Evolutionary conservation across 2,113 vertebrate genomes (phyloP), one percentile per base, ranked within the genome.

Genomic region (Halichoerus grypus): DNA sequence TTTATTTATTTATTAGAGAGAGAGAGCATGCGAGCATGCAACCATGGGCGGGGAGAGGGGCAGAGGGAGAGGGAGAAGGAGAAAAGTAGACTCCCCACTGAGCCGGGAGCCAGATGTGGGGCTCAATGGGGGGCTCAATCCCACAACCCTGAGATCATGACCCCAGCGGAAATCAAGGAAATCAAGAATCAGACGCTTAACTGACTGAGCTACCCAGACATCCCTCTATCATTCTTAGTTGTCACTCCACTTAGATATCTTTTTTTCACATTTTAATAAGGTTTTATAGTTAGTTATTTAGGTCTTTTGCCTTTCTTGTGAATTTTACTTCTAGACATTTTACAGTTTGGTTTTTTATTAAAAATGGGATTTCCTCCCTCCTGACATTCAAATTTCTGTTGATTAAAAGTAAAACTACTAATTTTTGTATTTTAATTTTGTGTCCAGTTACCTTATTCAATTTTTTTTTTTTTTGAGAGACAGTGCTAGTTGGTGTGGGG

Each of bases 341-440:
- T 84, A 46, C 42, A 63, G 71, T 88, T 89, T 13, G 42, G 46
- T 5, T 49, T 53, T 89, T 57, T 33, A 42, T 71, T 79, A 84
- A 72, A 95, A 92, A 26, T 39, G 63, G 36, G 19, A 85, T 85
- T 88, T 79, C 57, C 28, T 77, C 22, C 49, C n/a, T 79, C 10
- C 7, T 33, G 31, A 87, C 36, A 87, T 81, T 86, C 81, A 87
- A 81, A 49, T 87, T 72, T 91, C 72, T 82, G 22, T 69, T 67
- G 65, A 85, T 49, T 49, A 77, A 67, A 67, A 67, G 63, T 67
- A 67, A 67, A 49, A 88, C 22, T 80, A 69, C 9, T 51, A 83
- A 69, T 16, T 94, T 94, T 51, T 57, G 42, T 57, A 74, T 85
- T 81, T 97, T 67, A 83, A 72, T 72, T 85, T 88, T 81, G 14